Conservation (phyloP, 2,797 vertebrate genomes). For the Enteromius argenteus region DNA sequence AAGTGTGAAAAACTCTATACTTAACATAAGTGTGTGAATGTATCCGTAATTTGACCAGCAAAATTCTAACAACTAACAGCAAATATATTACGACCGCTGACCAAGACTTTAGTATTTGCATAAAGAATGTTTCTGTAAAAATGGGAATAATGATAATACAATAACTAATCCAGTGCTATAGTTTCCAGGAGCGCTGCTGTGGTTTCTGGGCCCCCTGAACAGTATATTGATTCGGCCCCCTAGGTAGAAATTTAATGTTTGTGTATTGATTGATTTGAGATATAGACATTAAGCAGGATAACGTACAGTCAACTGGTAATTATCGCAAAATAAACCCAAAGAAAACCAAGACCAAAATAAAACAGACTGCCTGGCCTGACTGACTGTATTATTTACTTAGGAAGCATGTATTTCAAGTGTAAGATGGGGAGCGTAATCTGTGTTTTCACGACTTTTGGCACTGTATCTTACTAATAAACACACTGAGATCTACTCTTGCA, state of each 20-base stretch:
- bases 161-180: background rate
- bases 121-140: background rate
- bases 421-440: background rate
- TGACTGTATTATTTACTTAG: background rate
- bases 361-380: background rate
- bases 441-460: constrained; percentile 33
- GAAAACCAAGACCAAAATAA: constrained; percentile 12
- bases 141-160: background rate
- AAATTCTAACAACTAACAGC: background rate
- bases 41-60: background rate
- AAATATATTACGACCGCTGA: background rate
- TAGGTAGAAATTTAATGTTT: background rate
- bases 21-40: background rate
- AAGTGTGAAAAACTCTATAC: background rate
- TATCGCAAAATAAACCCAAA: background rate
- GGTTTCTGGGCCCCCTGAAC: background rate
- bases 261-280: background rate
- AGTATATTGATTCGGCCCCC: background rate
- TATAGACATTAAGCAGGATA: background rate
- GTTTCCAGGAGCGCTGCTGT: background rate
- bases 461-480: constrained; percentile 19
- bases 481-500: constrained; percentile 5
- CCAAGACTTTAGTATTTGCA: background rate
- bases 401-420: background rate
- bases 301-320: background rate